A percentile compares a stretch with the other conserved stretches of the same genome.
These are phyloP conservation scores for Celastrina argiolus DNA, from an alignment of 2,888 invertebrate species.

Conservation along the genomic window DNA sequence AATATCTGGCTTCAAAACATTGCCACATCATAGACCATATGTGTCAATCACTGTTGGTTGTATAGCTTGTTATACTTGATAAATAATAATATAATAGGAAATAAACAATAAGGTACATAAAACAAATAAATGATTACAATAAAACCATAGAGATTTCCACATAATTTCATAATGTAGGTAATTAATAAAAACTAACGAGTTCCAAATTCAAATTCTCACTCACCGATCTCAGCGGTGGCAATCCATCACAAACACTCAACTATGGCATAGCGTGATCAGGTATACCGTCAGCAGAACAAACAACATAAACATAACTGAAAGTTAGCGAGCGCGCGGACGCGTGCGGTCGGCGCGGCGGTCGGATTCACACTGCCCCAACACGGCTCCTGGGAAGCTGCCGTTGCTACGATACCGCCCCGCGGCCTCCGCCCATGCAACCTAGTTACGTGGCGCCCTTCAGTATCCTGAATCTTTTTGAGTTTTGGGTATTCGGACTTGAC, in stretches of 20 bases:
- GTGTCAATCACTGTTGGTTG: background rate
- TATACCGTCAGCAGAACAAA: constrained; percentile 70
- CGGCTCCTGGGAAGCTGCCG: constrained; percentile 65
- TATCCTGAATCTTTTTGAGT: background rate
- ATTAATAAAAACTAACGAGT: background rate
- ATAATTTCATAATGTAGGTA: background rate
- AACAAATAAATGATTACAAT: background rate
- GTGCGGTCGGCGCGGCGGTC: constrained; percentile 49
- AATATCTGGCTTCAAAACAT: background rate
- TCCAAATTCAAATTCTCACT: constrained; percentile 23
- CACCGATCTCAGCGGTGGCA: constrained; percentile 31
- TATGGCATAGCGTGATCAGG: constrained; percentile 67
- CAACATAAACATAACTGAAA: constrained; percentile 60
- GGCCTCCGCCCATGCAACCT: constrained; percentile 71
- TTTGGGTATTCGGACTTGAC: too few relatives aligned
- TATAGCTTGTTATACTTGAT: background rate
- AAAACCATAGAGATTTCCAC: background rate
- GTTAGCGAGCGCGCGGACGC: constrained; percentile 31
- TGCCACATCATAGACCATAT: background rate
- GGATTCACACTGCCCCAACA: constrained; percentile 57
- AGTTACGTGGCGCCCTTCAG: constrained; percentile 43
- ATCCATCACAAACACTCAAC: constrained; percentile 39
- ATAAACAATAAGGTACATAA: background rate
- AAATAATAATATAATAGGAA: background rate
- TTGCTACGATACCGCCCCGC: constrained; percentile 70